phyloP scores from a whole-genome alignment of 2,113 vertebrate species.

The Nematolebias whitei region DNA sequence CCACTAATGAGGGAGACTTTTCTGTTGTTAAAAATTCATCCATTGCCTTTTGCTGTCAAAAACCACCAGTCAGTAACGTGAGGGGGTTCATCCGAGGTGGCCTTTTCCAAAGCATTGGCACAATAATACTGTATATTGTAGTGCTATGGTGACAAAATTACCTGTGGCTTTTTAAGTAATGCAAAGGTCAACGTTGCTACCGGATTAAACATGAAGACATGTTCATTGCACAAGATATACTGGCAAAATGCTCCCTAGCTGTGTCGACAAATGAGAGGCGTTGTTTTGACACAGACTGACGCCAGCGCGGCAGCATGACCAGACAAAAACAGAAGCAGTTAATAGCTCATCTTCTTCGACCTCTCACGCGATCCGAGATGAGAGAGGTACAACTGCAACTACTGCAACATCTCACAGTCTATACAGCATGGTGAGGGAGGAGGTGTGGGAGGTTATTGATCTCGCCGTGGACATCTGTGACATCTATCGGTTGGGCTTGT shows the following conservation, averaged over 20 bases:
- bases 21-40: conserved; percentile 62
- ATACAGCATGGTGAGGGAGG: conserved; percentile 5
- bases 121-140: background rate
- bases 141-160: conserved; percentile 46
- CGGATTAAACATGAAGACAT: conserved; percentile 15
- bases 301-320: conserved; percentile 12
- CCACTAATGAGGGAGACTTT: conserved; percentile 44
- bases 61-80: conserved; percentile 7
- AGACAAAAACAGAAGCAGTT: conserved; percentile 46
- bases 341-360: conserved; percentile 48
- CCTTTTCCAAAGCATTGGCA: conserved; percentile 12
- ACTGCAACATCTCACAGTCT: conserved; percentile 22
- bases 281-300: conserved; percentile 64
- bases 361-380: conserved; percentile 51
- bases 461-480: conserved; percentile 59
- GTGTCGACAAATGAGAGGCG: conserved; percentile 18
- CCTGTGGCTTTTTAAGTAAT: conserved; percentile 33
- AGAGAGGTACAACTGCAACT: conserved; percentile 43
- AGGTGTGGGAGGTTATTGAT: conserved; percentile 53
- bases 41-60: conserved; percentile 38
- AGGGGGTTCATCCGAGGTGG: conserved; percentile 9
- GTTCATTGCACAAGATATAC: conserved; percentile 35
- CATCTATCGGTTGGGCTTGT: conserved; percentile 51
- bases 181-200: conserved; percentile 17
- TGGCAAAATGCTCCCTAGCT: conserved; percentile 29